Percentiles rank a stretch among this genome's conserved stretches.
These are phyloP conservation scores for Myotis lucifugus DNA, from an alignment of 2,113 vertebrate species.

Conservation along the genomic window DNA sequence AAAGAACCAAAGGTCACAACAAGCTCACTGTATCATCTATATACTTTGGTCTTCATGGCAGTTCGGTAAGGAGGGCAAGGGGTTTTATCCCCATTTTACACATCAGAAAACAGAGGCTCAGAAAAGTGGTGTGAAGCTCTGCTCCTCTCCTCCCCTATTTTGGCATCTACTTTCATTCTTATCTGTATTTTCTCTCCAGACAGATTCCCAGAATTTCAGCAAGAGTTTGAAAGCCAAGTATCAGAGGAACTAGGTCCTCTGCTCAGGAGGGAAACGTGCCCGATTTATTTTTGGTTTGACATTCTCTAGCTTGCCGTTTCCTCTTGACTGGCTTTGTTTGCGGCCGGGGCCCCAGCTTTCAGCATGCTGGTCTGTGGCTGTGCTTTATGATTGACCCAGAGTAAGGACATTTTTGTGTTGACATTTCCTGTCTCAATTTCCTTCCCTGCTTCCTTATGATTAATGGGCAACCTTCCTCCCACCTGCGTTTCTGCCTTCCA, in stretches of 20 bases:
- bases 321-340: slow-evolving; percentile 21
- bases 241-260: background rate
- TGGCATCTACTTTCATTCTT: background rate
- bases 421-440: slow-evolving; percentile 65
- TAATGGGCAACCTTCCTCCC: slow-evolving; percentile 43
- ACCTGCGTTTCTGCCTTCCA: slow-evolving; percentile 35
- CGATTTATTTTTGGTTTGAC: slow-evolving; percentile 45
- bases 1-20: background rate
- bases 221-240: slow-evolving; percentile 4
- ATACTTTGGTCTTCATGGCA: background rate
- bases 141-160: too few species aligned
- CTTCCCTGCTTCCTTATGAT: slow-evolving; percentile 56
- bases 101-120: background rate
- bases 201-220: slow-evolving; percentile 52
- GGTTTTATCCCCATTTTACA: background rate
- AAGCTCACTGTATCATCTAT: fast-evolving
- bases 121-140: background rate
- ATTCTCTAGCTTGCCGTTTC: background rate
- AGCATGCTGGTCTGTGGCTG: background rate
- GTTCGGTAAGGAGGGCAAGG: background rate
- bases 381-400: background rate
- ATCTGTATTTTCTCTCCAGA: background rate
- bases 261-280: background rate
- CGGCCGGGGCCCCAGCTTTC: fast-evolving
- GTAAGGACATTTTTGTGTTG: slow-evolving; percentile 9